Evolutionary conservation across 1,140 invertebrate genomes (phyloP).

Genomic region (Penaeus indicus): DNA sequence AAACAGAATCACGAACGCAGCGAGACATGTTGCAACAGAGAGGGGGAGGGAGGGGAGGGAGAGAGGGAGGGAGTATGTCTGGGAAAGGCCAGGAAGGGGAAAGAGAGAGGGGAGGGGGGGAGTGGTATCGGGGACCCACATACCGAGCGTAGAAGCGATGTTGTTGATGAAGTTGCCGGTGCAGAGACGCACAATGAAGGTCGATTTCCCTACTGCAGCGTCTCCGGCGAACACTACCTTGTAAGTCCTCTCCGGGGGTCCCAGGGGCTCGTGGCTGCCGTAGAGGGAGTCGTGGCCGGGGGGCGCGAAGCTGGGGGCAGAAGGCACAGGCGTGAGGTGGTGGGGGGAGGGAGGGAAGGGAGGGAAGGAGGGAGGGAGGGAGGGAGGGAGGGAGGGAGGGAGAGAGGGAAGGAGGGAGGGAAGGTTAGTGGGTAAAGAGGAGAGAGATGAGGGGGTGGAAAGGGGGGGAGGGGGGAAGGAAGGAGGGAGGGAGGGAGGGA

Average conservation of each 20-base stretch:
- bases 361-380: no score
- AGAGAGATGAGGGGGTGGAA: not conserved
- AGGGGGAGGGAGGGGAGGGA: no score
- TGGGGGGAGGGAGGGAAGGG: no score
- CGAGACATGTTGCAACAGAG: no score
- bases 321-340: no score
- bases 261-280: conserved; percentile 68
- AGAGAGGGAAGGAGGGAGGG: no score
- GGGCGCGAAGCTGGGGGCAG: not conserved
- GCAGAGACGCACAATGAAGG: conserved; percentile 77
- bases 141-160: conserved; percentile 77
- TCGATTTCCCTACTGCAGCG: conserved; percentile 79
- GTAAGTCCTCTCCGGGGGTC: conserved; percentile 76
- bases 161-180: conserved; percentile 76
- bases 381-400: no score
- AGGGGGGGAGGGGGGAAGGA: not conserved
- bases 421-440: conserved; percentile 16
- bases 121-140: conserved; percentile 24
- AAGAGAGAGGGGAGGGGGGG: no score
- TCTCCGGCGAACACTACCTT: conserved; percentile 79
- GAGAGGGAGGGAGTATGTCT: no score
- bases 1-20: no score
- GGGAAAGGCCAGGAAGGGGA: no score
- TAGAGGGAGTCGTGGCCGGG: not conserved
- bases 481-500: not conserved